Conservation (phyloP, 2,113 vertebrate species). For the Chaenocephalus aceratus region DNA sequence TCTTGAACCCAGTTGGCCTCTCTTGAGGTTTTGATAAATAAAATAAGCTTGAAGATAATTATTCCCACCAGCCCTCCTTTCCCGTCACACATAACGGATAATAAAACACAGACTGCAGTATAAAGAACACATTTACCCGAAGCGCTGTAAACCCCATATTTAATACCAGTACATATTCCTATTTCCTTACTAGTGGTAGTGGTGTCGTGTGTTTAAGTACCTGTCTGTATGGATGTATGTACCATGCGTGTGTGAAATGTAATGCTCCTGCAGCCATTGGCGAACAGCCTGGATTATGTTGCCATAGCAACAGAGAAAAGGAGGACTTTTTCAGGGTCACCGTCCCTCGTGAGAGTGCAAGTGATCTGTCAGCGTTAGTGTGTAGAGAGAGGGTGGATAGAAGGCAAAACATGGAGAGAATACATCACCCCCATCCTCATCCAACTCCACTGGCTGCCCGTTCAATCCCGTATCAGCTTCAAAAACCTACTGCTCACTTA, state of each 20-base stretch:
- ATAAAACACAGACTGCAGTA: neutral
- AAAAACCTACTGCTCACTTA: too few relatives aligned
- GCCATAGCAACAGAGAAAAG: constrained; percentile 63
- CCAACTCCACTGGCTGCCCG: too few relatives aligned
- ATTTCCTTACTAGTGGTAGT: neutral
- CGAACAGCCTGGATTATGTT: constrained; percentile 43
- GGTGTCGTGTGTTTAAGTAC: neutral
- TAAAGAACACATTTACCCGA: neutral
- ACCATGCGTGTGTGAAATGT: neutral
- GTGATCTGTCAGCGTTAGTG: constrained; percentile 38
- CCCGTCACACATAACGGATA: constrained; percentile 5
- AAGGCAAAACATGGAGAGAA: neutral
- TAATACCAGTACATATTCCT: constrained; percentile 3
- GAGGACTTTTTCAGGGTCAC: constrained; percentile 59
- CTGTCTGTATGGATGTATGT: constrained; percentile 1
- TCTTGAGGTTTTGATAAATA: constrained; percentile 19
- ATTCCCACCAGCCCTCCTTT: constrained; percentile 10
- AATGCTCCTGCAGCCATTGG: constrained; percentile 15
- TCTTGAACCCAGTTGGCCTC: constrained; percentile 12
- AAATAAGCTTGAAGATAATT: constrained; percentile 24
- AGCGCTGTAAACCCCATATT: constrained; percentile 12
- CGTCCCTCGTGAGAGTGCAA: constrained; percentile 32
- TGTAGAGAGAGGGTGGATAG: constrained; percentile 7
- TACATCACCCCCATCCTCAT: too few relatives aligned
- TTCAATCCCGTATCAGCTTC: too few relatives aligned